Evolutionary conservation across 2,797 vertebrate genomes (phyloP).

Genomic region (Poecilia wingei): DNA sequence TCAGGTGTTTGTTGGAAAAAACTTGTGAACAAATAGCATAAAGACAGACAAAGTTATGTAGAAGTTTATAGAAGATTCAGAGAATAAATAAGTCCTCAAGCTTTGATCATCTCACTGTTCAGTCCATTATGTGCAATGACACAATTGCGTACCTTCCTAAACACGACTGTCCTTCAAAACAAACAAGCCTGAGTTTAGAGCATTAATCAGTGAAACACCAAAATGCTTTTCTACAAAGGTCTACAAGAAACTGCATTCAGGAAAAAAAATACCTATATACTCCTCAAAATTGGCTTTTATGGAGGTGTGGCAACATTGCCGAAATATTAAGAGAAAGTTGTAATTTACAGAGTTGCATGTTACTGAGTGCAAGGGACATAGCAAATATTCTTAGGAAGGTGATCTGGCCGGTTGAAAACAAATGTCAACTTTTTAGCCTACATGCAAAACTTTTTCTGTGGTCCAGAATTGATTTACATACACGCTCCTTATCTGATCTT

Average conservation of each 20-base stretch:
- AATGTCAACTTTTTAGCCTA: background rate
- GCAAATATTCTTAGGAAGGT: background rate
- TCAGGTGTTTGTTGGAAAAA: background rate
- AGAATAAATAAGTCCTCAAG: background rate
- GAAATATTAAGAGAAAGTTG: background rate
- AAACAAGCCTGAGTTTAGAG: background rate
- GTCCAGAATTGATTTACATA: background rate
- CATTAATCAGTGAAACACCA: background rate
- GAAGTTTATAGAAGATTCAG: background rate
- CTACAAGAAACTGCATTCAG: background rate
- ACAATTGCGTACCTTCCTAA: background rate
- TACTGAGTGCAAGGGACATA: background rate
- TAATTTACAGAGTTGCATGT: background rate
- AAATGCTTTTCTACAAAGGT: background rate
- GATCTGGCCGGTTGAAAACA: background rate
- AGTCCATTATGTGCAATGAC: background rate
- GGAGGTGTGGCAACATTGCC: background rate
- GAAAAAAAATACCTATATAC: background rate
- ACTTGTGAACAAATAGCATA: background rate
- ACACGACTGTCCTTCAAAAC: background rate
- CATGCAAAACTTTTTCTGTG: conserved; percentile 1
- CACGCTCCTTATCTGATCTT: background rate
- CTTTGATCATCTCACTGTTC: background rate
- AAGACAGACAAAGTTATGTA: background rate
- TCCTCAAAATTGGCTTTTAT: background rate